These are phyloP conservation scores for Saguinus imperator DNA, from an alignment of 2,113 vertebrate genomes.

Conservation along the genomic window DNA sequence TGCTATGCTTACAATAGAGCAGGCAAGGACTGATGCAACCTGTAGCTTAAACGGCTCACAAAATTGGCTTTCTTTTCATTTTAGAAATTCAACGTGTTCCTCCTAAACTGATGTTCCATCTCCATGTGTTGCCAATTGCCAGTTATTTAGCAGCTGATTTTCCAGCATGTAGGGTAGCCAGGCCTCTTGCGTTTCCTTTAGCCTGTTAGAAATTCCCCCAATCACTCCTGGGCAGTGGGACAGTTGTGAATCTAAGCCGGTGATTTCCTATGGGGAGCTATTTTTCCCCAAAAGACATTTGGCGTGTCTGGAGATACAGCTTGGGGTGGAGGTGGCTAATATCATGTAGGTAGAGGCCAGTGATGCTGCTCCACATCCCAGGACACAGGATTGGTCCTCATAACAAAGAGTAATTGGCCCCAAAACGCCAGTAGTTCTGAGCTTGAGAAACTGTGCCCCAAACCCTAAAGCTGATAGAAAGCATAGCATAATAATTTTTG, in stretches of 20 bases:
- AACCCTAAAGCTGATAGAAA: not conserved
- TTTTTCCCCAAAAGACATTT: not conserved
- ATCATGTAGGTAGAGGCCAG: not conserved
- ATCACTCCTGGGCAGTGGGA: not conserved
- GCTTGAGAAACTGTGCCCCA: not conserved
- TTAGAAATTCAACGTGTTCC: conserved; percentile 44
- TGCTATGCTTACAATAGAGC: conserved; percentile 42
- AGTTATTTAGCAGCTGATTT: not conserved
- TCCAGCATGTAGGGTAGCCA: not conserved
- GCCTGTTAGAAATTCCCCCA: not conserved
- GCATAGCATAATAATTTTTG: not conserved
- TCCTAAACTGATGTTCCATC: not conserved
- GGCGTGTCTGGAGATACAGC: not conserved
- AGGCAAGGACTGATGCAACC: conserved; percentile 39
- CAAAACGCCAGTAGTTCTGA: not conserved
- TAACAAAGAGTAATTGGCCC: not conserved
- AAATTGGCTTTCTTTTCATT: conserved; percentile 45
- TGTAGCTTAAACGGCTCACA: conserved; percentile 43
- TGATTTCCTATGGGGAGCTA: not conserved
- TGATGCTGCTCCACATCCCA: not conserved
- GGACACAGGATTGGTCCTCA: not conserved
- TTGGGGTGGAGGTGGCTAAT: not conserved
- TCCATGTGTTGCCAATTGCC: not conserved
- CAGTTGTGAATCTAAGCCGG: not conserved
- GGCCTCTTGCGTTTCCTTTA: not conserved